phyloP scores from a whole-genome alignment of 2,113 vertebrate species.

The Grantiella picta region DNA sequence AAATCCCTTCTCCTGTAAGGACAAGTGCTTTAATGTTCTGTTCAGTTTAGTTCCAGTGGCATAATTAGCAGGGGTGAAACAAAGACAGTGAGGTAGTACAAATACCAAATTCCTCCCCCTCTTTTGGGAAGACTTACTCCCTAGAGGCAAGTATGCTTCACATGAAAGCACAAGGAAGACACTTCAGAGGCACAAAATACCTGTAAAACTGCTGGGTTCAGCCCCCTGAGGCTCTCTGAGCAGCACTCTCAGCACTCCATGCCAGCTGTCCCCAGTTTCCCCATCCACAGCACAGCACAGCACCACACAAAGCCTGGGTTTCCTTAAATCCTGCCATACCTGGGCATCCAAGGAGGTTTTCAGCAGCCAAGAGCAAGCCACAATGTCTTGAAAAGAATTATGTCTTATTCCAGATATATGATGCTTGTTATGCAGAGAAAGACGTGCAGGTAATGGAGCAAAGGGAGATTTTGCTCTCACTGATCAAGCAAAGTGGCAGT shows the following conservation, averaged over 20 bases:
- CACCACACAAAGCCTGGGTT: fast-evolving
- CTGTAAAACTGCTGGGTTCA: neutral
- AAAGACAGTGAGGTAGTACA: neutral
- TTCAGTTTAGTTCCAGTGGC: neutral
- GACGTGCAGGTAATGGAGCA: neutral
- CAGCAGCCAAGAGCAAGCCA: neutral
- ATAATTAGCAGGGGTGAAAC: neutral
- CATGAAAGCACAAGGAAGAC: neutral
- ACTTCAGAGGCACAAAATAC: neutral
- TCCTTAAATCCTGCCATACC: neutral
- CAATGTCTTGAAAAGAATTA: neutral
- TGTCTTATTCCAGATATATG: neutral
- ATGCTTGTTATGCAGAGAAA: neutral
- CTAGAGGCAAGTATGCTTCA: neutral
- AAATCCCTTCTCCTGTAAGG: neutral
- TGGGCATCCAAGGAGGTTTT: neutral
- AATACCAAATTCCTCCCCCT: neutral
- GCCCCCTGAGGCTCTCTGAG: neutral
- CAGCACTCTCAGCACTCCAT: neutral
- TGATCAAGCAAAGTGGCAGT: neutral
- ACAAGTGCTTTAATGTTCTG: neutral
- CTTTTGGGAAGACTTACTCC: neutral
- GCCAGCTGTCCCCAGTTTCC: neutral
- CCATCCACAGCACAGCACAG: neutral
- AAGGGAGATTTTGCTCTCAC: neutral